These are phyloP conservation scores for Phoeniculus purpureus DNA, from an alignment of 2,797 vertebrate species.

Conservation along the genomic window DNA sequence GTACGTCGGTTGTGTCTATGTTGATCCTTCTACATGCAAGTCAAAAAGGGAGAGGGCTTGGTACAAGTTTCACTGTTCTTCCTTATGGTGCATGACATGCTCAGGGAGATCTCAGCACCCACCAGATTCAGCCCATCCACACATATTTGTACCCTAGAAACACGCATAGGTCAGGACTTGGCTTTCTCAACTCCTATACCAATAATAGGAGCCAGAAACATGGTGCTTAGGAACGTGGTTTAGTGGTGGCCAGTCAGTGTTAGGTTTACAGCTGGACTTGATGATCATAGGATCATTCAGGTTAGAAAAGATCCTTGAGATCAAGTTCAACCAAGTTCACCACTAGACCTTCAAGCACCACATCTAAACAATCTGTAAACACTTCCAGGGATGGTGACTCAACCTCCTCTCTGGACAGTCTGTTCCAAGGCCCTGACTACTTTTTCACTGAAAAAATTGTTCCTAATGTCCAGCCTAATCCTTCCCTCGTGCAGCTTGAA, in stretches of 20 bases:
- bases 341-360: too few relatives aligned
- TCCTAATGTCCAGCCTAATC: too few relatives aligned
- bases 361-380: too few relatives aligned
- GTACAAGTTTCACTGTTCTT: fast-evolving
- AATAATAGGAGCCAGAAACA: not conserved
- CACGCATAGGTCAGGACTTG: fast-evolving
- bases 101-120: not conserved
- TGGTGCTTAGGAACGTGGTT: not conserved
- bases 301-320: too few relatives aligned
- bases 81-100: fast-evolving
- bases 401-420: too few relatives aligned
- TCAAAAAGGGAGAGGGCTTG: not conserved
- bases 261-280: not conserved
- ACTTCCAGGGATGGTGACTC: too few relatives aligned
- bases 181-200: not conserved
- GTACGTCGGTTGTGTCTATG: not conserved
- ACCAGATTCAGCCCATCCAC: not conserved
- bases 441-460: too few relatives aligned
- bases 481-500: too few relatives aligned
- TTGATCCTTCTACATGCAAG: not conserved
- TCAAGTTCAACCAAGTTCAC: too few relatives aligned
- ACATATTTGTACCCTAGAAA: not conserved
- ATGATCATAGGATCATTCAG: too few relatives aligned
- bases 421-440: too few relatives aligned
- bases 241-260: not conserved